phyloP scores from a whole-genome alignment of 2,113 vertebrate genomes.

The Opisthocomus hoazin region DNA sequence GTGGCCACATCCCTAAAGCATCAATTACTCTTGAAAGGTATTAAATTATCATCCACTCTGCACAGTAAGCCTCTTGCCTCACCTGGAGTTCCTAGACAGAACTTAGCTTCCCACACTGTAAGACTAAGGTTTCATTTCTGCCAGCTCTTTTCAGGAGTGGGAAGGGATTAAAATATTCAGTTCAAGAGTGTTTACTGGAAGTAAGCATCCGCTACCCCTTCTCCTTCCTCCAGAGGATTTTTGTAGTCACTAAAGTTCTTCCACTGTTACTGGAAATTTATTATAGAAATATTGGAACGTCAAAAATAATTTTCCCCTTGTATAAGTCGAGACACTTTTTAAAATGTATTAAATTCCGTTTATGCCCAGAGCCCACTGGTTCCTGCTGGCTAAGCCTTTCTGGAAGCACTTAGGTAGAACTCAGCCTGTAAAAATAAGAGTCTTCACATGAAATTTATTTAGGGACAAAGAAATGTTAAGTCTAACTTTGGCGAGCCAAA shows the following conservation, averaged over 20 bases:
- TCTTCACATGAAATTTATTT: background rate
- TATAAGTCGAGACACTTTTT: background rate
- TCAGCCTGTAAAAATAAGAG: background rate
- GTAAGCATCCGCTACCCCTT: background rate
- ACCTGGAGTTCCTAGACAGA: background rate
- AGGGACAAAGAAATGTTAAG: background rate
- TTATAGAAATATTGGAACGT: background rate
- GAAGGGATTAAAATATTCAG: background rate
- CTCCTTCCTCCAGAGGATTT: background rate
- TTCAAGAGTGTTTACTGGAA: background rate
- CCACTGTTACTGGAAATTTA: background rate
- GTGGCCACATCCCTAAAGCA: background rate
- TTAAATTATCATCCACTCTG: background rate
- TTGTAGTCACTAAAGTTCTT: background rate
- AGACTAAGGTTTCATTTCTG: background rate
- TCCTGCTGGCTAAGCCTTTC: background rate
- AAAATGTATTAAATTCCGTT: background rate
- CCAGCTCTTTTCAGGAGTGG: background rate
- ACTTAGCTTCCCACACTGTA: background rate
- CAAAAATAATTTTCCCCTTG: background rate
- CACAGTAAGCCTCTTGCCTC: background rate
- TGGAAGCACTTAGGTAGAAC: background rate
- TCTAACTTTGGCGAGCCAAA: background rate
- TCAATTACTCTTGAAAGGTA: background rate
- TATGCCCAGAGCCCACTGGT: background rate